Conservation (phyloP, 2,888 invertebrate genomes). For the Sialis lutaria region DNA sequence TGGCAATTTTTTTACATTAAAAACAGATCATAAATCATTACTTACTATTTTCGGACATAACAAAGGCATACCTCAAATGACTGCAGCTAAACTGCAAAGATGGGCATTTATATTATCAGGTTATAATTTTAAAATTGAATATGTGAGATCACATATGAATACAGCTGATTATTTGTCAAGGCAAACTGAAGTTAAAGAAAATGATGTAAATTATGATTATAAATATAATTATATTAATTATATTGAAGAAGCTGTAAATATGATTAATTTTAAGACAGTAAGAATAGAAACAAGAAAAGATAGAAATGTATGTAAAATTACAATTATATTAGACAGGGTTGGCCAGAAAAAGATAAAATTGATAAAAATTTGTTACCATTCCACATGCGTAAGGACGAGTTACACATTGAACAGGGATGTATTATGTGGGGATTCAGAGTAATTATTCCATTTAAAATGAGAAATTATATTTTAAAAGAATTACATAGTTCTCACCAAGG, state of each 20-base stretch:
- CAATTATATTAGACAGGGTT: too few relatives aligned
- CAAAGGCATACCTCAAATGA: background rate
- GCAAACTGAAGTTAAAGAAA: slow-evolving; percentile 5
- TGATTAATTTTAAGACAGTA: background rate
- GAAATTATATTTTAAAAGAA: too few relatives aligned
- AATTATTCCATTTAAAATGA: too few relatives aligned
- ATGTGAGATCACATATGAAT: slow-evolving; percentile 9
- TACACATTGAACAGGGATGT: background rate
- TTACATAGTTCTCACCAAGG: too few relatives aligned
- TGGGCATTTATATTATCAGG: slow-evolving; percentile 9
- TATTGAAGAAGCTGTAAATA: background rate
- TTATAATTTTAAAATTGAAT: slow-evolving; percentile 9
- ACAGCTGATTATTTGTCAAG: slow-evolving; percentile 11
- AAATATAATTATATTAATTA: background rate
- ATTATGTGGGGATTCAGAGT: too few relatives aligned
- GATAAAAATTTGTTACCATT: background rate
- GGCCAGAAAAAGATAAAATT: background rate
- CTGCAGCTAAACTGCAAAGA: slow-evolving; percentile 8
- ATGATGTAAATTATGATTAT: background rate
- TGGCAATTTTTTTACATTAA: background rate
- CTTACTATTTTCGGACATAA: background rate
- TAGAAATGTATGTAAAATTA: background rate
- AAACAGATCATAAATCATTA: slow-evolving; percentile 3
- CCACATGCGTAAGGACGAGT: too few relatives aligned
- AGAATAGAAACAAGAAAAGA: background rate